phyloP scores from a whole-genome alignment of 2,888 invertebrate genomes.

The Argyresthia albistria region DNA sequence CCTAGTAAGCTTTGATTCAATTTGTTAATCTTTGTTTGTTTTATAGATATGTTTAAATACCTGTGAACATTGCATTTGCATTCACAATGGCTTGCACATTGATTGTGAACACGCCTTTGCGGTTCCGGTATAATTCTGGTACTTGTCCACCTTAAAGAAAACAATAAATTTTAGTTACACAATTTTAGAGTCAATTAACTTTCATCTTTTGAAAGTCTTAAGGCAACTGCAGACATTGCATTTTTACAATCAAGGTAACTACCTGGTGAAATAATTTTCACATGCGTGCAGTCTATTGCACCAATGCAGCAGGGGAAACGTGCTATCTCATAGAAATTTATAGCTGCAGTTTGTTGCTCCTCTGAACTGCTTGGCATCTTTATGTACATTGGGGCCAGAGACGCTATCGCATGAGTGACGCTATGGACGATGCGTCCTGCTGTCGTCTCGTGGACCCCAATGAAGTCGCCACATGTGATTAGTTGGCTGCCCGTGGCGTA shows the following conservation, averaged over 20 bases:
- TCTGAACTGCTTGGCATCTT: neutral
- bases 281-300: neutral
- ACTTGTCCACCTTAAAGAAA: neutral
- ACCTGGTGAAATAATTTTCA: neutral
- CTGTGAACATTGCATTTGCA: too few species aligned
- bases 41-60: too few species aligned
- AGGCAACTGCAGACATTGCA: too few species aligned
- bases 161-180: too few species aligned
- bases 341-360: neutral
- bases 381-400: neutral
- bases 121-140: neutral
- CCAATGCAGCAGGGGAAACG: neutral
- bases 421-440: neutral
- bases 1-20: too few species aligned
- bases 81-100: neutral
- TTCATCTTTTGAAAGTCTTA: too few species aligned
- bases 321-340: neutral
- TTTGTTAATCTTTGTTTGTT: too few species aligned
- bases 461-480: neutral
- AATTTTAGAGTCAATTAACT: too few species aligned
- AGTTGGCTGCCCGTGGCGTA: neutral
- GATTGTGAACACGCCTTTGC: neutral
- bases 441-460: neutral
- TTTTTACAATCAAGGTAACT: too few species aligned
- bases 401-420: neutral